These are phyloP conservation scores for Drosophila pachea DNA, from an alignment of 1,140 invertebrate species.

Conservation along the genomic window DNA sequence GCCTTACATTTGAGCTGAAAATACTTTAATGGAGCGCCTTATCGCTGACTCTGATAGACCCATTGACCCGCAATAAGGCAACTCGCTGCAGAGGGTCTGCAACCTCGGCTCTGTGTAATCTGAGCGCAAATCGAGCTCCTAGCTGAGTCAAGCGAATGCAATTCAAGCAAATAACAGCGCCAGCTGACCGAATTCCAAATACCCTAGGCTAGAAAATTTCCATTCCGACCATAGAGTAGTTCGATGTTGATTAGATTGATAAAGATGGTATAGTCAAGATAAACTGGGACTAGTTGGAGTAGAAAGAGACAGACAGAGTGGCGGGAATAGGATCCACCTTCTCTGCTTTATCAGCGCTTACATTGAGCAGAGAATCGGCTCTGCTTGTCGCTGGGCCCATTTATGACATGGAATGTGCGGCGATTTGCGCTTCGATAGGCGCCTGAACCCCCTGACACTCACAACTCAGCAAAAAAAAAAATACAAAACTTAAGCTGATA, in stretches of 20 bases:
- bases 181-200: neutral
- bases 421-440: slow-evolving; percentile 45
- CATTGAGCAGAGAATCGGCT: neutral
- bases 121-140: slow-evolving; percentile 21
- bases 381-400: slow-evolving; percentile 23
- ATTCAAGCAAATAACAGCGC: neutral
- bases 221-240: too few species aligned
- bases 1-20: neutral
- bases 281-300: too few species aligned
- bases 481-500: slow-evolving; percentile 13
- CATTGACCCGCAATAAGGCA: slow-evolving; percentile 23
- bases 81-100: slow-evolving; percentile 11
- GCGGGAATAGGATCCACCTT: neutral
- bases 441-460: slow-evolving; percentile 65
- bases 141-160: slow-evolving; percentile 3
- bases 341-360: neutral
- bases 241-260: too few species aligned
- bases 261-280: too few species aligned
- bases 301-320: neutral
- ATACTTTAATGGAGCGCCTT: slow-evolving; percentile 3
- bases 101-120: slow-evolving; percentile 18
- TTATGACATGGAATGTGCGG: slow-evolving; percentile 15
- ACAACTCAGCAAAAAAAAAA: slow-evolving; percentile 6
- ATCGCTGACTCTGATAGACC: slow-evolving; percentile 19
- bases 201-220: neutral